Conservation (phyloP, 2,797 vertebrate species). For the Falco columbarius region DNA sequence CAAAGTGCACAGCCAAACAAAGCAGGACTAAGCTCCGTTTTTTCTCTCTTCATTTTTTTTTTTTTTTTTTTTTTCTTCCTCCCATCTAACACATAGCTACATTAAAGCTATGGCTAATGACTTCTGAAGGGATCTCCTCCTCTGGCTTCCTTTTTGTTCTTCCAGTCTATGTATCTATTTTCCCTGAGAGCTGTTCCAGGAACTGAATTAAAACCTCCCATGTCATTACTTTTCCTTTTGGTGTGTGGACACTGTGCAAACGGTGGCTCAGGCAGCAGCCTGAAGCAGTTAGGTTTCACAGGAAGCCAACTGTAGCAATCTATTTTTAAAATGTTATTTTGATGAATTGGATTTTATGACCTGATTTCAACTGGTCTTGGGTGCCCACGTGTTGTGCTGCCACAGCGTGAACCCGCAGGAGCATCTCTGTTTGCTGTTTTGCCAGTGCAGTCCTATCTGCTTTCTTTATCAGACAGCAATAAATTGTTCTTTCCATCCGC, state of each 20-base stretch:
- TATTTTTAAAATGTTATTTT: slow-evolving; percentile 65
- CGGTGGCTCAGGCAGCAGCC: background rate
- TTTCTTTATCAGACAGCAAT: slow-evolving; percentile 39
- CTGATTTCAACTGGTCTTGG: slow-evolving; percentile 48
- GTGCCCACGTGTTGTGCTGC: background rate
- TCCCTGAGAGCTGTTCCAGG: background rate
- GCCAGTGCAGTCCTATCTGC: background rate
- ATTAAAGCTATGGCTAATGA: slow-evolving; percentile 10
- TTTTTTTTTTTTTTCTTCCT: too few species aligned
- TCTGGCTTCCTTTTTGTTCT: background rate
- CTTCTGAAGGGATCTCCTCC: slow-evolving; percentile 14
- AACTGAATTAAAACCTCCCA: slow-evolving; percentile 21
- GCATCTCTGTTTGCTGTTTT: background rate
- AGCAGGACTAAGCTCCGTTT: background rate
- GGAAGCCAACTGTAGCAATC: slow-evolving; percentile 36
- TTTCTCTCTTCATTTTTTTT: background rate
- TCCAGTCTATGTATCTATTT: background rate
- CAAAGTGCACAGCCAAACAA: background rate
- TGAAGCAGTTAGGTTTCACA: slow-evolving; percentile 38
- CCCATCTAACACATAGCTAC: background rate
- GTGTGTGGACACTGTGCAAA: background rate
- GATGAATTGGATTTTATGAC: slow-evolving; percentile 59
- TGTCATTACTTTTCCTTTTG: slow-evolving; percentile 19
- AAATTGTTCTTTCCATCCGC: slow-evolving; percentile 24
- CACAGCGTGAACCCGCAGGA: background rate